Percentiles rank a stretch among this genome's conserved stretches.
These are phyloP conservation scores for Eurytoma californica DNA, from an alignment of 2,888 invertebrate species.

Conservation along the genomic window DNA sequence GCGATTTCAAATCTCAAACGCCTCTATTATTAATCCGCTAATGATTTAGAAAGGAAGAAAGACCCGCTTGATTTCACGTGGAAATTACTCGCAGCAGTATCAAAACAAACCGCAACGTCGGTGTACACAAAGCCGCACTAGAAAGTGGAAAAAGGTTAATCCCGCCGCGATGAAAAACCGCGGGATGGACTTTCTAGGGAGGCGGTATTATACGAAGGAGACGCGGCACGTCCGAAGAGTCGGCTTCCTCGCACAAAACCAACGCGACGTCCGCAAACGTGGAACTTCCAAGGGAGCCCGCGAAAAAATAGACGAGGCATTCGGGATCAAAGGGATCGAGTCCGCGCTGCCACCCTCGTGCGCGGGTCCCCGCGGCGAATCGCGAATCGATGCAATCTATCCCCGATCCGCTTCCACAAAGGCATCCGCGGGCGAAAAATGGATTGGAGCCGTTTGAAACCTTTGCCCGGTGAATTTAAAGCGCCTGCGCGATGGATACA, in stretches of 20 bases:
- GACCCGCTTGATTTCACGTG: not conserved
- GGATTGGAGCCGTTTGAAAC: no score
- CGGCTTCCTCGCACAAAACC: slow-evolving; percentile 9
- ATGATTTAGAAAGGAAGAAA: not conserved
- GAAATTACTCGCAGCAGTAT: not conserved
- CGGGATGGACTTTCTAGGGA: slow-evolving; percentile 30
- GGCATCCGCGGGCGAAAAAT: slow-evolving; percentile 1
- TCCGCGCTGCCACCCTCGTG: not conserved
- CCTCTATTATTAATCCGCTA: no score
- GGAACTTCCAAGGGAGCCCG: not conserved
- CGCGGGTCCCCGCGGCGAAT: slow-evolving; percentile 9
- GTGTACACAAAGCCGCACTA: not conserved
- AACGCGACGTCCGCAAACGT: slow-evolving; percentile 1
- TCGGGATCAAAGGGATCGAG: slow-evolving; percentile 29
- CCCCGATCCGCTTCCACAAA: slow-evolving; percentile 10
- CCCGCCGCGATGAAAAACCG: not conserved
- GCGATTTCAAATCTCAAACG: no score
- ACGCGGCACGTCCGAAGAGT: not conserved
- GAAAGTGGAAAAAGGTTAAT: slow-evolving; percentile 12
- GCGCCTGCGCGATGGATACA: no score
- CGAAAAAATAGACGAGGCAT: not conserved
- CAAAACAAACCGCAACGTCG: not conserved
- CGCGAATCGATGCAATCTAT: slow-evolving; percentile 42
- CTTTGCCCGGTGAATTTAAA: no score
- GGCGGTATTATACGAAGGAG: not conserved